Conservation (phyloP, 2,113 vertebrate species). For the Uropsilus gracilis region DNA sequence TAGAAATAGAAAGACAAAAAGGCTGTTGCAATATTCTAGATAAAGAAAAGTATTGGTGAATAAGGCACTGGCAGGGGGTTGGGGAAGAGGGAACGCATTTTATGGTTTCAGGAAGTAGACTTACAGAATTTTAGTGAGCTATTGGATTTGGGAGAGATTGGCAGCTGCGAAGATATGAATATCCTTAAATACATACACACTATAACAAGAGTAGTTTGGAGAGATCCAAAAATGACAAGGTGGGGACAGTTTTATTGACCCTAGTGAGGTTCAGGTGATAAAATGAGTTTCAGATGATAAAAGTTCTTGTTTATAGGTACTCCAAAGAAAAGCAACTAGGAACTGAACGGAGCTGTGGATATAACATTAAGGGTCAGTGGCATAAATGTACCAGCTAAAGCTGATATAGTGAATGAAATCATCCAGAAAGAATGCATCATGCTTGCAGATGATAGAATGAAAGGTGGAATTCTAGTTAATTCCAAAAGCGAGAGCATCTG, state of each 20-base stretch:
- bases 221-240: background rate
- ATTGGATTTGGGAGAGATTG: background rate
- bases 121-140: background rate
- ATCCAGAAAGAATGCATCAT: background rate
- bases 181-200: background rate
- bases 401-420: background rate
- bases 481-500: background rate
- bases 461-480: background rate
- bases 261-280: background rate
- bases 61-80: background rate
- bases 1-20: constrained; percentile 17
- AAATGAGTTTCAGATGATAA: constrained; percentile 1
- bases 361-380: background rate
- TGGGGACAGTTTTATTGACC: background rate
- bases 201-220: background rate
- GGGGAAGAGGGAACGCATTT: background rate
- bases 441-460: background rate
- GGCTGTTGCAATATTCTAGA: background rate
- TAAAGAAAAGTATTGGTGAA: constrained; percentile 12
- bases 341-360: background rate
- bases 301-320: background rate
- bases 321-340: background rate
- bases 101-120: background rate
- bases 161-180: background rate
- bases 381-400: background rate